Conservation (phyloP, 2,113 vertebrate species). For the Pongo abelii region DNA sequence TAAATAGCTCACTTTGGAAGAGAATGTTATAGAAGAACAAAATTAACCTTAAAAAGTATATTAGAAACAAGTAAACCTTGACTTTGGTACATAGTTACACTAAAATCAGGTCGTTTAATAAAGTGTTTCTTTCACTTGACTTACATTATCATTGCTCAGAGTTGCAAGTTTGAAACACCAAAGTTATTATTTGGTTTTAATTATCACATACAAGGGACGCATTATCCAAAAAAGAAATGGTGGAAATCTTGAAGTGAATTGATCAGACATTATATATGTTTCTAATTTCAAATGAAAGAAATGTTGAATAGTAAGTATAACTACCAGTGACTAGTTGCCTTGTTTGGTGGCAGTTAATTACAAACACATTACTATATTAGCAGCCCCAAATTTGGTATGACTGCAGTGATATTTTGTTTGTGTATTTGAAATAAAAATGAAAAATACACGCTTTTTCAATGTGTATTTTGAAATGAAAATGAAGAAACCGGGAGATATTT, state of each 20-base stretch:
- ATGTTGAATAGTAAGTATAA: neutral
- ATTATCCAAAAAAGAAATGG: neutral
- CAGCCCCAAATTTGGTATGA: neutral
- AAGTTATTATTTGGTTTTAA: neutral
- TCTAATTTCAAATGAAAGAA: neutral
- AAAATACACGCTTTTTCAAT: neutral
- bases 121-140: neutral
- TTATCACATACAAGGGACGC: neutral
- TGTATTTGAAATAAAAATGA: neutral
- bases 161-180: neutral
- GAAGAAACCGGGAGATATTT: neutral
- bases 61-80: neutral
- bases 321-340: neutral
- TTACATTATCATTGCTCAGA: neutral
- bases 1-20: neutral
- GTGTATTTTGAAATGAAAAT: neutral
- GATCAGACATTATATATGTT: neutral
- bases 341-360: neutral
- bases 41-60: neutral
- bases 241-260: neutral
- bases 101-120: neutral
- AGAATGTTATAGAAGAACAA: neutral
- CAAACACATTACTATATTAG: neutral
- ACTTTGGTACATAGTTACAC: neutral
- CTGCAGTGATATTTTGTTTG: neutral